Percentiles rank a stretch among this genome's conserved stretches.
phyloP scores from a whole-genome alignment of 2,797 vertebrate genomes.

The Cyprinodon diabolis region DNA sequence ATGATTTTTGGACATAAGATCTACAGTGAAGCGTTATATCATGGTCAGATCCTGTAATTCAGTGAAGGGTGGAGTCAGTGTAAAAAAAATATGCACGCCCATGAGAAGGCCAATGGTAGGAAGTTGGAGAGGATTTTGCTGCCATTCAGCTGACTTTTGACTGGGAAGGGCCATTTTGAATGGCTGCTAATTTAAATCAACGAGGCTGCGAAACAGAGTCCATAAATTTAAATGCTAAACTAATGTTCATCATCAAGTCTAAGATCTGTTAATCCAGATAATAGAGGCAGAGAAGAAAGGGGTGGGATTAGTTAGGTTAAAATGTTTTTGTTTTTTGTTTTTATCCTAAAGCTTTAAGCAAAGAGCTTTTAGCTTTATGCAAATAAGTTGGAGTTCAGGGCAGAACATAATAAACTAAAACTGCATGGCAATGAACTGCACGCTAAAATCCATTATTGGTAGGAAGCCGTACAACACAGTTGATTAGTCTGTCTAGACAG shows the following conservation, averaged over 20 bases:
- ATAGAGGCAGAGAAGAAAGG: conserved; percentile 7
- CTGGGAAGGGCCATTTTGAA: no score
- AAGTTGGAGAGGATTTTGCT: no score
- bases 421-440: background rate
- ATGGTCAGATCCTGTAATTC: no score
- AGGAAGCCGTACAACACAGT: background rate
- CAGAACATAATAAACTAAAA: conserved; percentile 11
- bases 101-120: no score
- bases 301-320: conserved; percentile 25
- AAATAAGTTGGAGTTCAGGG: conserved; percentile 6
- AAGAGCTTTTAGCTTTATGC: conserved; percentile 11
- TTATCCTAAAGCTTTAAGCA: conserved; percentile 14
- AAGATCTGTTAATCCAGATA: conserved; percentile 2
- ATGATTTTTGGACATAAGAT: no score
- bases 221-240: background rate
- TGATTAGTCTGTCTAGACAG: conserved; percentile 8
- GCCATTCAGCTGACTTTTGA: no score
- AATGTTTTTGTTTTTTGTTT: conserved; percentile 27
- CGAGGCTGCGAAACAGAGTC: background rate
- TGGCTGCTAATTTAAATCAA: background rate
- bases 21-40: no score
- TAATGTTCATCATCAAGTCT: background rate
- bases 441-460: conserved; percentile 5
- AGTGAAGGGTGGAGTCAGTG: no score
- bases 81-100: no score